Evolutionary conservation across 2,888 invertebrate genomes (phyloP).

Genomic region (Lutraria lutraria): DNA sequence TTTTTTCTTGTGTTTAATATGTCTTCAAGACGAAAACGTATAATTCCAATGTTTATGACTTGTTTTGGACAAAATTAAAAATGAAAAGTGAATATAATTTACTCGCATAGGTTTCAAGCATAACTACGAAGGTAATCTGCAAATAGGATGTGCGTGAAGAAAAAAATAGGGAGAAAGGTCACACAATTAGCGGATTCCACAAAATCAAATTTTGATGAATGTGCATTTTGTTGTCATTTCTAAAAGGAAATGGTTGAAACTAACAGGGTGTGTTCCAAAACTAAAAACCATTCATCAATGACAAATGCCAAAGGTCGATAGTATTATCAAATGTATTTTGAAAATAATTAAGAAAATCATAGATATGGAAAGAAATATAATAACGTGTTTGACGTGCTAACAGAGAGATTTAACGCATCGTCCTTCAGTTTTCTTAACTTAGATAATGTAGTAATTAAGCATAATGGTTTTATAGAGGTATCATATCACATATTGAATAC

Average conservation of each 20-base stretch:
- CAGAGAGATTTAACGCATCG: background rate
- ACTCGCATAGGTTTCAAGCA: too few relatives aligned
- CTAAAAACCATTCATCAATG: background rate
- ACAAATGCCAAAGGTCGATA: background rate
- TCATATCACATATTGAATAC: background rate
- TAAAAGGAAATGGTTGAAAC: background rate
- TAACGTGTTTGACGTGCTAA: background rate
- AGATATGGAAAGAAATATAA: background rate
- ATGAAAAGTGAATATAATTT: too few relatives aligned
- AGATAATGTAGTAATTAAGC: background rate
- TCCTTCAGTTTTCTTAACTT: background rate
- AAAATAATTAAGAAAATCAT: conserved; percentile 10
- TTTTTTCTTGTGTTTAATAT: too few relatives aligned
- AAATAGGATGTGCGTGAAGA: too few relatives aligned
- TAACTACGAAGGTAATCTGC: too few relatives aligned
- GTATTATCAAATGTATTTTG: background rate
- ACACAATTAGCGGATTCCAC: too few relatives aligned
- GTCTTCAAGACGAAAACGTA: too few relatives aligned
- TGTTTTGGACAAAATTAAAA: too few relatives aligned
- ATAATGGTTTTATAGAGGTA: conserved; percentile 11
- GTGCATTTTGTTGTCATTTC: too few relatives aligned
- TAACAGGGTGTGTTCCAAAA: background rate
- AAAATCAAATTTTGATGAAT: too few relatives aligned
- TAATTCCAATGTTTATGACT: too few relatives aligned
- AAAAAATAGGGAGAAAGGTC: too few relatives aligned